Conservation (phyloP, 2,113 vertebrate species). For the Riparia riparia region DNA sequence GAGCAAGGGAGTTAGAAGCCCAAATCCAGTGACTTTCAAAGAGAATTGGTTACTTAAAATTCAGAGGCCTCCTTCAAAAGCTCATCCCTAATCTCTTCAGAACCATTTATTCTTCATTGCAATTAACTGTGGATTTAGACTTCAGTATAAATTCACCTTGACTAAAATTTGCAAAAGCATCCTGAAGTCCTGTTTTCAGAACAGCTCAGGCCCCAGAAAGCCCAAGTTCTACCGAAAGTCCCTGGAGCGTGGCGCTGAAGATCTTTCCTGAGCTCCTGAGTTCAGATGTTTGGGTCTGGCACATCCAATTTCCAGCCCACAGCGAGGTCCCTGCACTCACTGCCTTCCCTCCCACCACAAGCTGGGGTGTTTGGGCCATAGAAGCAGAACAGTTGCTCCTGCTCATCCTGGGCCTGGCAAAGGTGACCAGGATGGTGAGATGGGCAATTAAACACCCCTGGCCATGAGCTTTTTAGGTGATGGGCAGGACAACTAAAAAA, state of each 20-base stretch:
- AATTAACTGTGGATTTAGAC: constrained; percentile 49
- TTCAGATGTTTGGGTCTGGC: not conserved
- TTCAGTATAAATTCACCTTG: constrained; percentile 30
- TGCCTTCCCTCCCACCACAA: not conserved
- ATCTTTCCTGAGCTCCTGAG: not conserved
- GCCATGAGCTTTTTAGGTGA: not conserved
- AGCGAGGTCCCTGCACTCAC: not conserved
- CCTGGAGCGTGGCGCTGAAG: fast-evolving
- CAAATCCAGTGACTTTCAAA: constrained; percentile 32
- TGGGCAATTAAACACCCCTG: not conserved
- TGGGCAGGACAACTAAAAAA: not conserved
- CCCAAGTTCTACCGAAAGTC: not conserved
- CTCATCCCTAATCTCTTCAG: constrained; percentile 59
- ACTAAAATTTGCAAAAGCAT: constrained; percentile 19
- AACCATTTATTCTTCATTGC: constrained; percentile 35
- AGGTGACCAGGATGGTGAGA: not conserved
- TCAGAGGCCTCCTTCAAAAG: constrained; percentile 46
- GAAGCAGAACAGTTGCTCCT: not conserved
- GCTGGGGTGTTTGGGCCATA: fast-evolving
- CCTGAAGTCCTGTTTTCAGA: not conserved
- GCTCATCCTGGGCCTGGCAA: not conserved
- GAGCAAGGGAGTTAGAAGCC: not conserved
- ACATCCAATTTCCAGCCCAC: not conserved
- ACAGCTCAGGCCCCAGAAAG: not conserved
- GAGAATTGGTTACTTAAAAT: constrained; percentile 33